Base-by-base conservation (phyloP, 2,113 vertebrate species). In the Nerophis lumbriciformis region DNA sequence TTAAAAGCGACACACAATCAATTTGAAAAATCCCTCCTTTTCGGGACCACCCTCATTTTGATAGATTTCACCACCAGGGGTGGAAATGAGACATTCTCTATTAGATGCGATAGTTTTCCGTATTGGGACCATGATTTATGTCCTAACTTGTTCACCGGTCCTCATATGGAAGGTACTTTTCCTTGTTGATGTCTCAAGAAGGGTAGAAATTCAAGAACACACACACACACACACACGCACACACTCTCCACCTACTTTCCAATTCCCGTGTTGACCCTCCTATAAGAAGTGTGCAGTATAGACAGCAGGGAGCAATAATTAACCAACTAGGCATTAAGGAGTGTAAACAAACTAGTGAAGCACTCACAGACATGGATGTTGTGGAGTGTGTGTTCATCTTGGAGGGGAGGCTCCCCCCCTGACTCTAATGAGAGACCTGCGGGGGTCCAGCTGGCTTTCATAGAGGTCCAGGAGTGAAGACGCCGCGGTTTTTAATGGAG, bases 331-430 rank as follows among this genome's bases (percentile, higher is more conserved):
- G 74, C 69, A 73, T 80, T 83, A 77, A 68, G 53, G 53, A n/a
- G n/a, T 38, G 69, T 69, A 76, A 80, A 80, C 73, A 80, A 50
- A 19, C 68, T 48, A 8, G 9, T 19, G 15, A 56, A 56, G 37
- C 15, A 11, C 53, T 14, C 52, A 3, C 42, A 53, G 1, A 54
- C 2, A 37, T 59, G 49, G 45, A 61, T 70, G 67, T 53, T 13
- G 35, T 50, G 54, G 53, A n/a, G 52, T 64, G 65, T 59, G 63
- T 69, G 66, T 75, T 80, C 68, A 72, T 79, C 71, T 83, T 78
- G 72, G 61, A 82, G 72, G 57, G 28, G 58, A 59, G 50, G 58
- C 47, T 72, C 66, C 71, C 65, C 65, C 6, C 48, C 65, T 68
- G 73, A 62, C 62, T 49, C 52, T 36, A 75, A 51, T 37, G 54